Evolutionary conservation across 2,797 vertebrate genomes (phyloP), one percentile per base, ranked within the genome.

Genomic region (Gallinago solitaria): DNA sequence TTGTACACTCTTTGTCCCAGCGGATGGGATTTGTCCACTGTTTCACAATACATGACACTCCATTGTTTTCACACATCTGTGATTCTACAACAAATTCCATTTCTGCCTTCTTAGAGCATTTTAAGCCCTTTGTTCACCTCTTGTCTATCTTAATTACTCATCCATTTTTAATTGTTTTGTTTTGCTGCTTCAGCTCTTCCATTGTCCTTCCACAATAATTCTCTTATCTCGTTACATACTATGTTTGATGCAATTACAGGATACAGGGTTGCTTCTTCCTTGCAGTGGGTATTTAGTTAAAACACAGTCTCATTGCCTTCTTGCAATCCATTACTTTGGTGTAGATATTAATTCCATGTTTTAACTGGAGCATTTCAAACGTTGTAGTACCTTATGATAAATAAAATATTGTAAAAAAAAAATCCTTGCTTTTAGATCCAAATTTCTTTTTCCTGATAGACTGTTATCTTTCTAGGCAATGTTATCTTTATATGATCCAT

Each of bases 151-250:
- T 59, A 50, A 45, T 92, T 77, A 70, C 83, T 83, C 48, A 71
- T 6, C 33, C 28, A 61, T 84, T 82, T 91, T 92, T 68, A 64
- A 56, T 81, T 90, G 65, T 74, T 67, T 70, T 30, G 5, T 17
- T 71, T 75, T 93, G 61, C 13, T 86, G 56, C 65, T 78, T 89
- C 16, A 60, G 63, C 32, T 91, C 83, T 92, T 88, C 56, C 13
- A 21, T 95, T 90, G 35, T 74, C 20, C 50, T 84, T 84, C 74
- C 32, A 60, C 63, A 84, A 7, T 27, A 83, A 16, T 67, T 70
- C 24, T 91, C 47, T 63, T 56, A 43, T 30, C 28, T 56, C 13
- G 82, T 95, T 45, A 7, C 33, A 17, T 41, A 25, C 9, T 14
- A 1, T 67, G 35, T 79, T 79, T 56, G 19, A 69, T 79, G 43